A percentile compares a stretch with the other conserved stretches of the same genome.
Conservation (phyloP, 2,888 invertebrate genomes). For the Meiosimyza platycephala region DNA sequence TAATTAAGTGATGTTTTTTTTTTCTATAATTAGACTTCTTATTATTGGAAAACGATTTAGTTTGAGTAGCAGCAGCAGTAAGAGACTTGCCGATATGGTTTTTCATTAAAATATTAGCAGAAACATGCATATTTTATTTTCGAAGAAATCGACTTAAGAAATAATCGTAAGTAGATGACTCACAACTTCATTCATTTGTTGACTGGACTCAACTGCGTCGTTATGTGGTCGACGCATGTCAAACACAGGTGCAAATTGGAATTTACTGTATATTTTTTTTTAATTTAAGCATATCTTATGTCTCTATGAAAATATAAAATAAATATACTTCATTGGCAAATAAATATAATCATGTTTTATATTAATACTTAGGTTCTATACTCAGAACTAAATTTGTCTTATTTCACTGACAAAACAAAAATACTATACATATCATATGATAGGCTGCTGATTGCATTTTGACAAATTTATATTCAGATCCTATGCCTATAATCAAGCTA, state of each 20-base stretch:
- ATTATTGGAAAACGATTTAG: neutral
- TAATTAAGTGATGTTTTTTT: slow-evolving; percentile 12
- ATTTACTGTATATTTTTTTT: neutral
- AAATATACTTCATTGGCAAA: too few species aligned
- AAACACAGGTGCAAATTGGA: slow-evolving; percentile 13
- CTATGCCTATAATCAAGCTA: too few species aligned
- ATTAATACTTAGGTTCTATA: too few species aligned
- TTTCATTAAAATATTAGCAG: neutral
- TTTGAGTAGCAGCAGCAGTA: neutral
- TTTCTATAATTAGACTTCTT: slow-evolving; percentile 11
- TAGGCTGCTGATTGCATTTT: too few species aligned
- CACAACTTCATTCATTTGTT: too few species aligned
- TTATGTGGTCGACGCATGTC: neutral
- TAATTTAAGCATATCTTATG: neutral
- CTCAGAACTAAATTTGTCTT: too few species aligned
- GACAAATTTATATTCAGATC: too few species aligned
- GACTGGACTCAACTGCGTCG: neutral
- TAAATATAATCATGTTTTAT: too few species aligned
- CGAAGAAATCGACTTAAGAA: slow-evolving; percentile 9
- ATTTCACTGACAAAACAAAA: too few species aligned
- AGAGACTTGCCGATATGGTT: neutral
- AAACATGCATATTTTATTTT: neutral
- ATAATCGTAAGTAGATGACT: too few species aligned
- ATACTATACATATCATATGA: too few species aligned
- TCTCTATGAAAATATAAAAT: too few species aligned